Conservation (phyloP, 2,888 invertebrate genomes). For the Gari tellinella region DNA sequence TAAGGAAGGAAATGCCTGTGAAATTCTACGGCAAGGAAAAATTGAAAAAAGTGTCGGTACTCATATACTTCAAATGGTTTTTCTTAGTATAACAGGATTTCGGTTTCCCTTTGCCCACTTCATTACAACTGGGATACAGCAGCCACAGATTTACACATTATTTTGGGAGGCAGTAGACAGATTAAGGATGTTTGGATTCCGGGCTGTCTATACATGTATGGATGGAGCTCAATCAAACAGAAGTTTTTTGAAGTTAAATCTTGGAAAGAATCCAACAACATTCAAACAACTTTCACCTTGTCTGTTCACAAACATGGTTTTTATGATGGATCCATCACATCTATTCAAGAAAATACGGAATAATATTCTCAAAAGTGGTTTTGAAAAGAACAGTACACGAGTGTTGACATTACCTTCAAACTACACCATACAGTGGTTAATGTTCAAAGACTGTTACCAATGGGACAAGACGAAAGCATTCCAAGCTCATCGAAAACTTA, state of each 20-base stretch:
- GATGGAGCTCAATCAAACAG: conserved; percentile 40
- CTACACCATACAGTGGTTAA: conserved; percentile 49
- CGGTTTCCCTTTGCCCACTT: conserved; percentile 49
- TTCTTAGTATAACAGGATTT: conserved; percentile 47
- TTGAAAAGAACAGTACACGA: conserved; percentile 25
- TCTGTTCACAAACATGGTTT: conserved; percentile 9
- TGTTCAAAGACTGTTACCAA: conserved; percentile 44
- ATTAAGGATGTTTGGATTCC: conserved; percentile 31
- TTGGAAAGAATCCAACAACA: conserved; percentile 13
- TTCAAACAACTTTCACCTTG: conserved; percentile 16
- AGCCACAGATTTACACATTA: conserved; percentile 23
- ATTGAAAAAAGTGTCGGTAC: conserved; percentile 35
- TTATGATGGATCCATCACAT: conserved; percentile 37
- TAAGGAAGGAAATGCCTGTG: conserved; percentile 36
- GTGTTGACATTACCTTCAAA: conserved; percentile 12
- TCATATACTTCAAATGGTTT: conserved; percentile 55
- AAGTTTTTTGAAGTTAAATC: conserved; percentile 28
- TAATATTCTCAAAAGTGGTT: conserved; percentile 39
- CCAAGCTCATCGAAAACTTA: conserved; percentile 45
- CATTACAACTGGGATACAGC: conserved; percentile 20
- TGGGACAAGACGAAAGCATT: conserved; percentile 53
- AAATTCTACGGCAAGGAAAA: conserved; percentile 40
- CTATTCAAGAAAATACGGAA: conserved; percentile 44
- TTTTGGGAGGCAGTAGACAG: conserved; percentile 41
- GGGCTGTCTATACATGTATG: conserved; percentile 26